Evolutionary conservation across 2,888 invertebrate genomes (phyloP).

Genomic region (Phaonia tiefii): DNA sequence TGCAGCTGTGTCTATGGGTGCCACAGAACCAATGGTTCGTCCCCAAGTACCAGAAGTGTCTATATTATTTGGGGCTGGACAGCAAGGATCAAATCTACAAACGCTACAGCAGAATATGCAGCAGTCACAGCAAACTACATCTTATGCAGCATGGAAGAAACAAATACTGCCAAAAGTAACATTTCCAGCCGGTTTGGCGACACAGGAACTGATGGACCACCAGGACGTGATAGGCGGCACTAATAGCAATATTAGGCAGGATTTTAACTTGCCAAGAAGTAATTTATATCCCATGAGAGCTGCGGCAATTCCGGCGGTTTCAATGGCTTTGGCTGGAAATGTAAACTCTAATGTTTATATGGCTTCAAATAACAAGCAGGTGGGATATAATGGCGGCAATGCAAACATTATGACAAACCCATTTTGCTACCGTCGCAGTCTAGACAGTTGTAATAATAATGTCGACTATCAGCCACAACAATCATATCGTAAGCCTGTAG

Average conservation of each 20-base stretch:
- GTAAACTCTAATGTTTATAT: too few relatives aligned
- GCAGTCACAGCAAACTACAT: constrained; percentile 29
- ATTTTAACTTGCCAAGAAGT: constrained; percentile 35
- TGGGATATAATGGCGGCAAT: constrained; percentile 18
- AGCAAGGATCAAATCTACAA: constrained; percentile 13
- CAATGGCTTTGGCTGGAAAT: not conserved
- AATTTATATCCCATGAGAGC: constrained; percentile 68
- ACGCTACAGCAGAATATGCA: not conserved
- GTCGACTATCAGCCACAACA: constrained; percentile 49
- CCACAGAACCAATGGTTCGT: constrained; percentile 61
- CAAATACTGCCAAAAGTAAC: constrained; percentile 75
- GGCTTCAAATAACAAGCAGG: not conserved
- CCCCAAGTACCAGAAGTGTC: constrained; percentile 69
- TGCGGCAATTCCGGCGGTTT: constrained; percentile 9
- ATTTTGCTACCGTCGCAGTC: constrained; percentile 51
- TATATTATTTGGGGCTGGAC: constrained; percentile 60
- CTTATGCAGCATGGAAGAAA: constrained; percentile 76
- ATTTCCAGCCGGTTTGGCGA: constrained; percentile 69
- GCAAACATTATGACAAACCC: not conserved
- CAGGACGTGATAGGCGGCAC: constrained; percentile 6
- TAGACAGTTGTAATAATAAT: constrained; percentile 53
- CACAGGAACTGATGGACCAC: constrained; percentile 43
- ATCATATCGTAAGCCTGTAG: not conserved
- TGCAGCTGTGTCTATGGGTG: constrained; percentile 64
- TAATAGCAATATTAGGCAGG: constrained; percentile 13